These are phyloP conservation scores for Telmatochromis bifrenatus DNA, from an alignment of 2,113 vertebrate genomes.

Conservation along the genomic window DNA sequence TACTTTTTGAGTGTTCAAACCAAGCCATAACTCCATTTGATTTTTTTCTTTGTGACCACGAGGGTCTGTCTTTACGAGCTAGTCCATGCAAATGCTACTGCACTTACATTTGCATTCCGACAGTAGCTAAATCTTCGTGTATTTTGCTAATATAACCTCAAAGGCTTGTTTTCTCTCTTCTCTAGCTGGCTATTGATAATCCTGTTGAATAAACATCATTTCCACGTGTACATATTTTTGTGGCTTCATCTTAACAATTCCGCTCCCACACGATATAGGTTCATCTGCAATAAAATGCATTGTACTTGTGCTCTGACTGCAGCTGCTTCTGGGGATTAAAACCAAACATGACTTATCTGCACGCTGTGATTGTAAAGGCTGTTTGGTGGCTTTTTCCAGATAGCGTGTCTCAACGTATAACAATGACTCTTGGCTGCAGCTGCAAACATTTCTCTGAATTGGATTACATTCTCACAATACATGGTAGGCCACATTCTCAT, in stretches of 20 bases:
- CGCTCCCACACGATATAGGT: slow-evolving; percentile 17
- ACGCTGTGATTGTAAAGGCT: slow-evolving; percentile 29
- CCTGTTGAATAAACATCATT: slow-evolving; percentile 37
- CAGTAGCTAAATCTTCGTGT: not conserved
- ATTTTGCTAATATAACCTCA: slow-evolving; percentile 23
- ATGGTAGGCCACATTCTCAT: slow-evolving; percentile 19
- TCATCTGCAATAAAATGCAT: slow-evolving; percentile 18
- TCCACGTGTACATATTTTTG: slow-evolving; percentile 33
- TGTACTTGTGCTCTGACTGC: slow-evolving; percentile 16
- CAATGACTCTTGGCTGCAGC: slow-evolving; percentile 45
- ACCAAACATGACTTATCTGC: slow-evolving; percentile 51
- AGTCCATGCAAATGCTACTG: not conserved
- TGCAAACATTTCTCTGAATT: slow-evolving; percentile 45
- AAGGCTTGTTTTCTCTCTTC: not conserved
- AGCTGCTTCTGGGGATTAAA: slow-evolving; percentile 51
- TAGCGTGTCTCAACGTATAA: slow-evolving; percentile 39
- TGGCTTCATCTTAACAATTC: slow-evolving; percentile 16
- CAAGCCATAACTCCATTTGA: not conserved
- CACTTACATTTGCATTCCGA: not conserved
- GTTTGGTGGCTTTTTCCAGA: slow-evolving; percentile 35
- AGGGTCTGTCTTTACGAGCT: not conserved
- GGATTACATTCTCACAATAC: slow-evolving; percentile 53
- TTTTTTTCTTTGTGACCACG: not conserved
- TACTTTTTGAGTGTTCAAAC: not conserved
- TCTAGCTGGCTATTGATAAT: slow-evolving; percentile 30